Conservation (phyloP, 2,888 invertebrate species). For the Brachypalpus laphriformis region DNA sequence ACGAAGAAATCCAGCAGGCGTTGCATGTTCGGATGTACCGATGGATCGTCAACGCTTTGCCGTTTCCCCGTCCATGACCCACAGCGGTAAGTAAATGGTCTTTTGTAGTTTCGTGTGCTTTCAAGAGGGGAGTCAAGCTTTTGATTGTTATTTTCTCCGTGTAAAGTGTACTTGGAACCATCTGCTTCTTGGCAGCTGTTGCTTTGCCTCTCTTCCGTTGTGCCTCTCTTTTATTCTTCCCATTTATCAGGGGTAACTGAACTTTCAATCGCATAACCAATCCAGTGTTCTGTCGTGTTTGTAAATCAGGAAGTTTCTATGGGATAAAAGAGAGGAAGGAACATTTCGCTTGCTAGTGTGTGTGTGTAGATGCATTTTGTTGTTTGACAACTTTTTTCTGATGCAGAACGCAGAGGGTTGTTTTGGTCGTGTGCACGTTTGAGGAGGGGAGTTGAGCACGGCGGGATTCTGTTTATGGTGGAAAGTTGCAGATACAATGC, state of each 20-base stretch:
- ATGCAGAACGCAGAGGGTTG: neutral
- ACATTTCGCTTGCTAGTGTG: neutral
- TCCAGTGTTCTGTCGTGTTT: neutral
- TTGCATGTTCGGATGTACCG: slow-evolving; percentile 78
- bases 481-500: slow-evolving; percentile 1
- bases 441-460: neutral
- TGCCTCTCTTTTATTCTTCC: neutral
- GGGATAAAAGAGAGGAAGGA: neutral
- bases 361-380: neutral
- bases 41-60: slow-evolving; percentile 76
- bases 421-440: neutral
- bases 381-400: neutral
- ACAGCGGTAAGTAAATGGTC: slow-evolving; percentile 76
- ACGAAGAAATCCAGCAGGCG: slow-evolving; percentile 72
- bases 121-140: slow-evolving; percentile 3
- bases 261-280: slow-evolving; percentile 10
- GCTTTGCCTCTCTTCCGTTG: neutral
- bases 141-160: neutral
- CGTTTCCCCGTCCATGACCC: slow-evolving; percentile 79
- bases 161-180: neutral
- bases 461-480: slow-evolving; percentile 12
- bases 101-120: slow-evolving; percentile 1
- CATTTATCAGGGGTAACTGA: slow-evolving; percentile 58
- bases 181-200: slow-evolving; percentile 42
- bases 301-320: slow-evolving; percentile 25